Base-by-base conservation (phyloP, 2,113 vertebrate genomes). In the Miniopterus natalensis region DNA sequence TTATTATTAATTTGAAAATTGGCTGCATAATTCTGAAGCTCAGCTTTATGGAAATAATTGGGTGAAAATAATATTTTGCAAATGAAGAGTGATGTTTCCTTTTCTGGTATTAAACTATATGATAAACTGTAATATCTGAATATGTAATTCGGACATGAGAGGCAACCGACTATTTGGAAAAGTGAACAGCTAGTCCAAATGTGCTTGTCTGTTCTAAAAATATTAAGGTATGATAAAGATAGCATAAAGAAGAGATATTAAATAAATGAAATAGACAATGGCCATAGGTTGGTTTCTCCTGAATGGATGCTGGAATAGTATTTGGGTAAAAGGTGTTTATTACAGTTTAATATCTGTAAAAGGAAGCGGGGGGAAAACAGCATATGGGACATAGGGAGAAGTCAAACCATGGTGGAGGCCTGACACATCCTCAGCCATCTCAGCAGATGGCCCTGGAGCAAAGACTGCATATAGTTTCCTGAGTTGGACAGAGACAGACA, bases 1-100 rank as follows among this genome's bases (percentile, higher is more conserved):
- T 79, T 83, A 65, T 57, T 80, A 66, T 66, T 92, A 66, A 90
- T 81, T 73, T 75, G 61, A 83, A 93, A 40, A 4, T 63, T 86
- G 29, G 40, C 66, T 17, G 6, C 47, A 49, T 31, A 17, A 66
- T 59, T 95, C 31, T 87, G 66, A 81, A 49, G 47, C 18, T 93
- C 29, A 81, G 9, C 27, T 83, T 86, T 47, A 71, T 63, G 61
- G 23, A 10, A 90, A 86, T 49, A 89, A 66, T 59, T 59, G 20
- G n/a, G 11, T 68, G 49, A 84, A 74, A 61, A 55, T 9, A 80
- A 29, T 14, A 70, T 63, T 81, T 95, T 87, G 8, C 5, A 77
- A 83, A 55, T 45, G 17, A 96, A 84, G 40, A 74, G 9, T 68
- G 21, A 68, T 42, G 13, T 61, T 75, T 45, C 17, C 17, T 25